phyloP scores from a whole-genome alignment of 23 tunicate genomes.

The Diplosoma virens region DNA sequence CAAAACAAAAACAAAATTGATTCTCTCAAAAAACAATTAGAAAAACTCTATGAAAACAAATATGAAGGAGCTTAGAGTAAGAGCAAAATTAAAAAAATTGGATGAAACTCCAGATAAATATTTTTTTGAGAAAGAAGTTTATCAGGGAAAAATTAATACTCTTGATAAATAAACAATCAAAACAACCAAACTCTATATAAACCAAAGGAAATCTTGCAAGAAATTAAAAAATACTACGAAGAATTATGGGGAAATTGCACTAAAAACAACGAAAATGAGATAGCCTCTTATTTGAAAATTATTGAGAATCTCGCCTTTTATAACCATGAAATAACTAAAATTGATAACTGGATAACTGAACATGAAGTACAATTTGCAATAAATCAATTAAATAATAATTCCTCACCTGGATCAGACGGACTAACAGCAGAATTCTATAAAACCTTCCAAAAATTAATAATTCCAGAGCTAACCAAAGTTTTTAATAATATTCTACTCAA shows the following conservation, averaged over 20 bases:
- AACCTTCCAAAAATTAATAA: neutral
- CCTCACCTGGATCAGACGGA: conserved; percentile 2
- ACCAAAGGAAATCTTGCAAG: neutral
- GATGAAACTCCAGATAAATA: neutral
- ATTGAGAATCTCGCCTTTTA: neutral
- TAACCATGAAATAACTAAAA: neutral
- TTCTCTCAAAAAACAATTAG: neutral
- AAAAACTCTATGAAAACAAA: neutral
- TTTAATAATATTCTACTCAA: neutral
- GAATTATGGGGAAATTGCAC: neutral
- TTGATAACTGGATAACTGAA: neutral
- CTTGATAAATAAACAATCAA: too few species aligned
- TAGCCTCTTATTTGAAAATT: neutral
- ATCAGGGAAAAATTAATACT: too few species aligned
- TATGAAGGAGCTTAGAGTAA: neutral
- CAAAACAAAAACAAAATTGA: neutral
- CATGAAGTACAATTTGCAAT: neutral
- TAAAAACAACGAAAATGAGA: neutral
- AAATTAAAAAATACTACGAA: neutral
- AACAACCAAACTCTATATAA: neutral
- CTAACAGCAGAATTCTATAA: neutral
- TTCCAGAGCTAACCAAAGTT: neutral
- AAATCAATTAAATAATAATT: neutral
- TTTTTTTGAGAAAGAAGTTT: neutral
- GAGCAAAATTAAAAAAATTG: too few species aligned